Percentiles rank a stretch among this genome's conserved stretches.
Evolutionary conservation across 2,888 invertebrate species (phyloP).

Genomic region (Cyclophora albipunctata): DNA sequence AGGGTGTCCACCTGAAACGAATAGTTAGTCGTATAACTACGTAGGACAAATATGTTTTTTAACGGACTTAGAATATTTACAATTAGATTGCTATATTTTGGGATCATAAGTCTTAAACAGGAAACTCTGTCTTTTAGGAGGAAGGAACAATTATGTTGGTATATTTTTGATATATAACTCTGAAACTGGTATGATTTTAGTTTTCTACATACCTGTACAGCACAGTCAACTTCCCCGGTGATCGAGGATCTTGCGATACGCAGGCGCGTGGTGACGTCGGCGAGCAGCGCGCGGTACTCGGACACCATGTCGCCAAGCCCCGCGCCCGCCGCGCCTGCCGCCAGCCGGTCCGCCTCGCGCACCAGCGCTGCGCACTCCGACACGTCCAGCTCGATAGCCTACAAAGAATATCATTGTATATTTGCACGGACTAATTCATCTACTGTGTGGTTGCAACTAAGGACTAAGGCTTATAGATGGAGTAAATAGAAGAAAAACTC

Average conservation of each 20-base stretch:
- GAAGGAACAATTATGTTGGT: no score
- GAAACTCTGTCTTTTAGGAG: no score
- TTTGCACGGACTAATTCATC: background rate
- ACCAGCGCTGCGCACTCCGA: conserved; percentile 53
- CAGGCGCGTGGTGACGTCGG: conserved; percentile 50
- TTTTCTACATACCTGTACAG: conserved; percentile 48
- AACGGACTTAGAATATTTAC: no score
- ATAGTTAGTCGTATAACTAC: background rate
- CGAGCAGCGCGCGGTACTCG: conserved; percentile 56
- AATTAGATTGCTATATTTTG: no score
- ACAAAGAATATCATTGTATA: background rate
- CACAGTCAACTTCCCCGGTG: conserved; percentile 53
- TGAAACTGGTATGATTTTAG: no score
- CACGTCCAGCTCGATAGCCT: conserved; percentile 57
- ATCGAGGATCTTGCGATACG: conserved; percentile 52
- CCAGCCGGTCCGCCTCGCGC: conserved; percentile 52
- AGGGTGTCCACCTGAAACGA: conserved; percentile 80
- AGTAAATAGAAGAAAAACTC: conserved; percentile 24
- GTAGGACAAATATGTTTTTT: no score
- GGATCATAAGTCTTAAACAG: no score
- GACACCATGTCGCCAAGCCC: conserved; percentile 53
- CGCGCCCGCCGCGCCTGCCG: conserved; percentile 32
- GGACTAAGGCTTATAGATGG: background rate
- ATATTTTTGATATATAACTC: no score
- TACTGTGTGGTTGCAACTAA: background rate